These are phyloP conservation scores for Acrobasis consociella DNA, from an alignment of 2,888 invertebrate genomes.

Conservation along the genomic window DNA sequence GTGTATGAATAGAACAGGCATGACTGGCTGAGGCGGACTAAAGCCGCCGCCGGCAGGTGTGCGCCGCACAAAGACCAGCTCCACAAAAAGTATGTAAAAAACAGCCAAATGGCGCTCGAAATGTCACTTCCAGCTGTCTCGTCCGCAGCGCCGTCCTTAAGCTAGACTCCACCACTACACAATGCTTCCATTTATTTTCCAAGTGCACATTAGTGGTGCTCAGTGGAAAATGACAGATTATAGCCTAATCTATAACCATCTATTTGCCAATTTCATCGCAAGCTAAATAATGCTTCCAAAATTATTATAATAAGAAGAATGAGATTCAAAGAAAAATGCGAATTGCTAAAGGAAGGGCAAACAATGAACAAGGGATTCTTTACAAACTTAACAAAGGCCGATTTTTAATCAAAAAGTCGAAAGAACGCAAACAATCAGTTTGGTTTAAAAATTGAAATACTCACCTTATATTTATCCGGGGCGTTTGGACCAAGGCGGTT, in stretches of 20 bases:
- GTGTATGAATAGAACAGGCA: slow-evolving; percentile 49
- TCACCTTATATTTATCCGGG: slow-evolving; percentile 54
- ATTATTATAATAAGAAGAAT: slow-evolving; percentile 33
- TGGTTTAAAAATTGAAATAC: slow-evolving; percentile 39
- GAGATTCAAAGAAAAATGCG: slow-evolving; percentile 5
- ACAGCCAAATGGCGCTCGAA: slow-evolving; percentile 51
- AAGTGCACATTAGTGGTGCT: not conserved
- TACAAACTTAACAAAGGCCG: slow-evolving; percentile 23
- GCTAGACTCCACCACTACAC: not conserved
- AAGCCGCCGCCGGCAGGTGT: slow-evolving; percentile 64
- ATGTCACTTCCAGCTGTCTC: slow-evolving; percentile 71
- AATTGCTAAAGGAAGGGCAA: slow-evolving; percentile 22
- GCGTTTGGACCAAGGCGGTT: slow-evolving; percentile 48
- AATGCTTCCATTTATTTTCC: not conserved
- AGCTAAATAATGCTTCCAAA: not conserved
- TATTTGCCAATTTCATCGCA: not conserved
- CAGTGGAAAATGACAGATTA: not conserved
- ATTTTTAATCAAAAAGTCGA: slow-evolving; percentile 27
- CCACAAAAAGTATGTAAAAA: slow-evolving; percentile 29
- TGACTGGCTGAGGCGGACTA: slow-evolving; percentile 41
- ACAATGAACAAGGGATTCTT: slow-evolving; percentile 29
- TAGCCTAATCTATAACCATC: no score
- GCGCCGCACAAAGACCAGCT: slow-evolving; percentile 54
- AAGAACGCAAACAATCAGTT: slow-evolving; percentile 32
- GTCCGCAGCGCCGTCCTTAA: not conserved